These are phyloP conservation scores for Neogobius melanostomus DNA, from an alignment of 2,113 vertebrate species.

Conservation along the genomic window DNA sequence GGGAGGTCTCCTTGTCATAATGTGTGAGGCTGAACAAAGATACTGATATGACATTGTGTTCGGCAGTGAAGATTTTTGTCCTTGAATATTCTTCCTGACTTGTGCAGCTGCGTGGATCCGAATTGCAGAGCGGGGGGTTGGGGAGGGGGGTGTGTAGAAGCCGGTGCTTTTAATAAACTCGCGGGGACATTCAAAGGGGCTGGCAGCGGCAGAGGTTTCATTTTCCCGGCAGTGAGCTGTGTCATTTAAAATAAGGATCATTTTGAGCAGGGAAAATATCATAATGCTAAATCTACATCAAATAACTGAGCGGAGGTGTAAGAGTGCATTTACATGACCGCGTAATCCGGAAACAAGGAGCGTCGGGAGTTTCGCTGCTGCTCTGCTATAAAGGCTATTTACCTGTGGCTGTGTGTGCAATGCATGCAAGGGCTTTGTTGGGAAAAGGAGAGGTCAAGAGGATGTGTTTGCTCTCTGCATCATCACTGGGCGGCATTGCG, in stretches of 20 bases:
- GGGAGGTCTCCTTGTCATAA: slow-evolving; percentile 49
- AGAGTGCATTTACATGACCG: slow-evolving; percentile 48
- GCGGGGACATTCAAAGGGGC: slow-evolving; percentile 67
- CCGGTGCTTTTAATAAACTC: slow-evolving; percentile 77
- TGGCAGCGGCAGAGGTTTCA: slow-evolving; percentile 72
- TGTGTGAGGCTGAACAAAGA: slow-evolving; percentile 54
- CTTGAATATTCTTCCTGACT: slow-evolving; percentile 67
- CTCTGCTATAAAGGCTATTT: slow-evolving; percentile 7
- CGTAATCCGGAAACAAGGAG: slow-evolving; percentile 54
- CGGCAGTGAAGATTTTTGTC: slow-evolving; percentile 67
- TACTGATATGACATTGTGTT: slow-evolving; percentile 60
- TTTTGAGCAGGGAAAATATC: slow-evolving; percentile 64
- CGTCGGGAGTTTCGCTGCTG: slow-evolving; percentile 13
- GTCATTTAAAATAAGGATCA: slow-evolving; percentile 73
- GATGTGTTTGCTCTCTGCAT: slow-evolving; percentile 26
- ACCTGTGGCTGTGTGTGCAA: slow-evolving; percentile 7
- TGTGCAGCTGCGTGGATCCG: slow-evolving; percentile 62
- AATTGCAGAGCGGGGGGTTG: slow-evolving; percentile 39
- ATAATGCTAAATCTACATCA: slow-evolving; percentile 72
- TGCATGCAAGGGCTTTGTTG: background rate
- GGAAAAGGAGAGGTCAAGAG: slow-evolving; percentile 7
- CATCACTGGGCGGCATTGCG: slow-evolving; percentile 57
- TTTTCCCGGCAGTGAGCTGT: slow-evolving; percentile 72
- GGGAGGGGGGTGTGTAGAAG: slow-evolving; percentile 27
- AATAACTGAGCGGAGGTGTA: slow-evolving; percentile 63